Evolutionary conservation across 1,140 invertebrate genomes (phyloP).

Genomic region (Parasteatoda tepidariorum): DNA sequence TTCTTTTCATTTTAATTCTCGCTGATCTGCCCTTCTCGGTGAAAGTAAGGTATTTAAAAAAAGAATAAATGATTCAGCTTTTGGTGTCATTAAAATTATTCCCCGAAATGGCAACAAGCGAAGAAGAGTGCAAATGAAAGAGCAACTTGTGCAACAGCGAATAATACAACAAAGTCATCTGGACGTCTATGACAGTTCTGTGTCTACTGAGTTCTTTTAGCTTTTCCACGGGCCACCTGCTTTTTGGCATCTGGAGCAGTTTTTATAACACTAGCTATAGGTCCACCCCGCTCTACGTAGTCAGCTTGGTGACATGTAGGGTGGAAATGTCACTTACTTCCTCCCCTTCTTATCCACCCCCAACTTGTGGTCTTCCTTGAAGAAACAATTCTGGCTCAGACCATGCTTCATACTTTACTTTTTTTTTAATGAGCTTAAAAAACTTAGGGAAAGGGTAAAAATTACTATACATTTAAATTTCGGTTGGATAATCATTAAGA

Average conservation of each 20-base stretch:
- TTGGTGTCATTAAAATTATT: not conserved
- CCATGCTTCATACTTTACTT: not conserved
- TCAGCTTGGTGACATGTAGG: slow-evolving; percentile 12
- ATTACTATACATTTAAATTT: no score
- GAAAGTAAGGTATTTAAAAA: no score
- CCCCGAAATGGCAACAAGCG: no score
- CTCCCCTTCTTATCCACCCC: not conserved
- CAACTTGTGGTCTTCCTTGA: not conserved
- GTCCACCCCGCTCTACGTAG: slow-evolving; percentile 7
- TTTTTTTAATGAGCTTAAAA: not conserved
- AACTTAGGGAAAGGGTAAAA: no score
- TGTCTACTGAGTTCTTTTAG: not conserved
- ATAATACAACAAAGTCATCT: not conserved
- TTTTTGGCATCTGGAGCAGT: slow-evolving; percentile 28
- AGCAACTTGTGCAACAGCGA: not conserved
- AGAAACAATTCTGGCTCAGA: slow-evolving; percentile 29
- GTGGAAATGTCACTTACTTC: not conserved
- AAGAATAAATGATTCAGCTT: no score
- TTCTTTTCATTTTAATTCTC: no score
- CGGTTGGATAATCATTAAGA: no score
- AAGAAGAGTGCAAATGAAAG: not conserved
- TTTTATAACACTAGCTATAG: slow-evolving; percentile 20
- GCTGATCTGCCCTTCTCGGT: no score
- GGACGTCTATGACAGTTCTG: not conserved
- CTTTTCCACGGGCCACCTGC: slow-evolving; percentile 48